These are phyloP conservation scores for Whitmania pigra DNA, from an alignment of 1,140 invertebrate species.

Conservation along the genomic window DNA sequence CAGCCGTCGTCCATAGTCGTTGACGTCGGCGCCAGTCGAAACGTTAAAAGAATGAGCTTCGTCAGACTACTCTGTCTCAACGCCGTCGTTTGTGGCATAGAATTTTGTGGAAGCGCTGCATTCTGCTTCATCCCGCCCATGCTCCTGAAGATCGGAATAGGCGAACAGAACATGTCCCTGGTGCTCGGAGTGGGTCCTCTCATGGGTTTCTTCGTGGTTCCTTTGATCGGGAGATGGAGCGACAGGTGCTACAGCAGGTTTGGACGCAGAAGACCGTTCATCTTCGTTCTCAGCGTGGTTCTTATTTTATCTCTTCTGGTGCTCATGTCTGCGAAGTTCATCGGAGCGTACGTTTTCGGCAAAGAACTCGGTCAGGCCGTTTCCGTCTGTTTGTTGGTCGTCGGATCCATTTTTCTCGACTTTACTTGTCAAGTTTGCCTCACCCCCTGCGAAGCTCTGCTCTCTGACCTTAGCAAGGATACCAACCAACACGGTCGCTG, in stretches of 20 bases:
- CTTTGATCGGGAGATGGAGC: slow-evolving; percentile 42
- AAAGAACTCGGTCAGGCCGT: slow-evolving; percentile 28
- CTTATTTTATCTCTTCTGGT: slow-evolving; percentile 39
- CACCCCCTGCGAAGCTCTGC: slow-evolving; percentile 45
- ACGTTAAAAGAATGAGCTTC: slow-evolving; percentile 3
- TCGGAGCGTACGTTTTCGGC: slow-evolving; percentile 30
- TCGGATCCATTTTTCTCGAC: slow-evolving; percentile 43
- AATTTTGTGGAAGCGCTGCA: slow-evolving; percentile 44
- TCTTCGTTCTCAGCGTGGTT: slow-evolving; percentile 39
- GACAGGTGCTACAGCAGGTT: slow-evolving; percentile 41
- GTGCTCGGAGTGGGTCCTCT: slow-evolving; percentile 43
- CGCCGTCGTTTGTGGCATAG: slow-evolving; percentile 44
- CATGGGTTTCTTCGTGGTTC: slow-evolving; percentile 43
- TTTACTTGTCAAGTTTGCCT: slow-evolving; percentile 45
- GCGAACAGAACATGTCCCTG: slow-evolving; percentile 42
- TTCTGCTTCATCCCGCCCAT: slow-evolving; percentile 47
- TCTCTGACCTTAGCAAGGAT: slow-evolving; percentile 40
- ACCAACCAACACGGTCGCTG: slow-evolving; percentile 36
- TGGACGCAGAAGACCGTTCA: slow-evolving; percentile 45
- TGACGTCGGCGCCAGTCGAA: neutral
- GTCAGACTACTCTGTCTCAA: slow-evolving; percentile 32
- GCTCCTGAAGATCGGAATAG: slow-evolving; percentile 44
- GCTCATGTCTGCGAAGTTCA: slow-evolving; percentile 6
- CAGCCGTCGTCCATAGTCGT: neutral
- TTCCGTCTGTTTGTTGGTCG: slow-evolving; percentile 34